phyloP scores from a whole-genome alignment of 2,797 vertebrate genomes.

The Oreonectes daqikongensis region DNA sequence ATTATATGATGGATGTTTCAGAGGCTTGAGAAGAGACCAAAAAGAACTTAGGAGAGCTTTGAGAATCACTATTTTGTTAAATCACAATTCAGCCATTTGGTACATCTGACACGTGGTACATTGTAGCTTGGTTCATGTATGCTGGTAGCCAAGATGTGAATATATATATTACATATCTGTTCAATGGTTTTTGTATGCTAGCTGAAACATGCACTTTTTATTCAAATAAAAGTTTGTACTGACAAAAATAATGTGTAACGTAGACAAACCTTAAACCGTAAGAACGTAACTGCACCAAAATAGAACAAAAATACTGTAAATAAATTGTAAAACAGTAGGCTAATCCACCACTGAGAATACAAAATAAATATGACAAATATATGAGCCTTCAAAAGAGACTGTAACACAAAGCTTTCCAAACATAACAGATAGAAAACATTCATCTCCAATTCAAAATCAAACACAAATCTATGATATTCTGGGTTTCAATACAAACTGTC shows the following conservation, averaged over 20 bases:
- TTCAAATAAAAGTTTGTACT: conserved; percentile 76
- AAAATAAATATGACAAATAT: conserved; percentile 58
- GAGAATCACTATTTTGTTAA: conserved; percentile 26
- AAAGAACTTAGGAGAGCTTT: conserved; percentile 61
- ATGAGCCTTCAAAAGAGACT: not conserved
- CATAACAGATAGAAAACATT: conserved; percentile 12
- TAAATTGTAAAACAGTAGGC: conserved; percentile 33
- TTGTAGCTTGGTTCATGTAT: conserved; percentile 78
- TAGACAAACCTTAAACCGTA: not conserved
- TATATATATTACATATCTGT: conserved; percentile 73
- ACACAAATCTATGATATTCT: not conserved
- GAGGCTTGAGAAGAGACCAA: conserved; percentile 46
- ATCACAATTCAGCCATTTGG: conserved; percentile 60
- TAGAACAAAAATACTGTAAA: conserved; percentile 3
- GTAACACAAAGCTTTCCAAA: not conserved
- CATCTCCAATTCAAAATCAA: not conserved
- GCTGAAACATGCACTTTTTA: conserved; percentile 82
- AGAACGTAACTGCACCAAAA: conserved; percentile 2
- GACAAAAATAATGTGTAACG: conserved; percentile 35
- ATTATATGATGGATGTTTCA: no score
- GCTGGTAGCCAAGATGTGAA: conserved; percentile 82
- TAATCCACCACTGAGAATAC: conserved; percentile 8
- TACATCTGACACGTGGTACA: conserved; percentile 66
- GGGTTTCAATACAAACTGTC: no score
- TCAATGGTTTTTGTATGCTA: conserved; percentile 71